Percentiles rank a stretch among this genome's conserved stretches.
Evolutionary conservation across 1,140 invertebrate species (phyloP).

Genomic region (Globodera rostochiensis): DNA sequence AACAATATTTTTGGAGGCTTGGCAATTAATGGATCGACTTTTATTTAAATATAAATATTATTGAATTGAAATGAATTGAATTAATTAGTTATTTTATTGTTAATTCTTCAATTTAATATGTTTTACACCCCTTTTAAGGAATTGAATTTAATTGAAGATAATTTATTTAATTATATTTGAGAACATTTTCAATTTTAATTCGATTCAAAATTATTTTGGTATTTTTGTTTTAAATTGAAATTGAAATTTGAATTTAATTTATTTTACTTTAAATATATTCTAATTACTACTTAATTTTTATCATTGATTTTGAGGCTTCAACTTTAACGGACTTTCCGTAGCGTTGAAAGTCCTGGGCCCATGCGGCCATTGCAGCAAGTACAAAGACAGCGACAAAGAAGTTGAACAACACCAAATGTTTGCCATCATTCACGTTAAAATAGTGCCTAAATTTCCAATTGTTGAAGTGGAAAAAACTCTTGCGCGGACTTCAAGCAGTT

Average conservation of each 20-base stretch:
- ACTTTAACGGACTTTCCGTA: constrained; percentile 41
- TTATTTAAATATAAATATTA: constrained; percentile 4
- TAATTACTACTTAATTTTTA: neutral
- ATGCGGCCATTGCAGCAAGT: constrained; percentile 42
- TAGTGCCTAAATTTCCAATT: constrained; percentile 24
- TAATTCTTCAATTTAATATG: too few relatives aligned
- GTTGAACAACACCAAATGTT: constrained; percentile 49
- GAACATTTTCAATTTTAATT: too few relatives aligned
- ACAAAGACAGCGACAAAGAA: constrained; percentile 56
- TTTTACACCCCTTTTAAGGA: too few relatives aligned
- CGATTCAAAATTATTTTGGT: neutral
- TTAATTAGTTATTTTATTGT: too few relatives aligned
- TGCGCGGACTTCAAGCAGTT: too few relatives aligned
- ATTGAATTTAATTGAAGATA: too few relatives aligned
- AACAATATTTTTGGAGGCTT: neutral
- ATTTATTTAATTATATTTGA: too few relatives aligned
- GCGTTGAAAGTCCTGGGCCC: constrained; percentile 42
- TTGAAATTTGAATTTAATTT: too few relatives aligned
- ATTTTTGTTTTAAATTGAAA: neutral
- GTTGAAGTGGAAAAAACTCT: too few relatives aligned
- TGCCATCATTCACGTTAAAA: constrained; percentile 35
- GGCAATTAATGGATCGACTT: neutral
- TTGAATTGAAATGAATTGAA: too few relatives aligned
- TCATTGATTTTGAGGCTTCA: neutral
- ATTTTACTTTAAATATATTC: constrained; percentile 3